Conservation (phyloP, 2,888 invertebrate genomes). For the Xestoiulus laeticollis region DNA sequence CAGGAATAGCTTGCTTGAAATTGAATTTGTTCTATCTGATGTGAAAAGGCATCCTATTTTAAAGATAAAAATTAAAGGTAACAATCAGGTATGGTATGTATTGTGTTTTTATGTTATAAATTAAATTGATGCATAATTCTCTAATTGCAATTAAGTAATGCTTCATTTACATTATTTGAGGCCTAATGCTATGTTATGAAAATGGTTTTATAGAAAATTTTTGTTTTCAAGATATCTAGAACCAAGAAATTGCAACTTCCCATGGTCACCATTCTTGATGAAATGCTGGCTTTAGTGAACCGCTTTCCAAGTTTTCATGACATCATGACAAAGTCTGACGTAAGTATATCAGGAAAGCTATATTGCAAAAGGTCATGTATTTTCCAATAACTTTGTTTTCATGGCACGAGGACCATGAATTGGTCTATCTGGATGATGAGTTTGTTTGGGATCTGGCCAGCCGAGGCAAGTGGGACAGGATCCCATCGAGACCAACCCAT, state of each 20-base stretch:
- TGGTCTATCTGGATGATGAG: too few species aligned
- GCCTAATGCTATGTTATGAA: not conserved
- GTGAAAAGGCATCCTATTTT: not conserved
- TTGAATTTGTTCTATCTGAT: not conserved
- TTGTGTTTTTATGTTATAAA: too few species aligned
- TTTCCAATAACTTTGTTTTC: too few species aligned
- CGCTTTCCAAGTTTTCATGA: not conserved
- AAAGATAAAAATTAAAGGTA: not conserved
- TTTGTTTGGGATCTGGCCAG: too few species aligned
- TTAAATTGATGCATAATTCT: too few species aligned
- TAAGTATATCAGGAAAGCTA: not conserved
- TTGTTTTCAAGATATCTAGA: not conserved
- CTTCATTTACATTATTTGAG: not conserved
- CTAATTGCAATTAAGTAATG: not conserved
- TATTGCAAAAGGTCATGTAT: too few species aligned
- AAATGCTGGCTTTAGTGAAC: not conserved
- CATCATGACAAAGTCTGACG: not conserved
- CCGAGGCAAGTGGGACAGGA: too few species aligned
- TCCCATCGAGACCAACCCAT: too few species aligned
- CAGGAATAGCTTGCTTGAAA: not conserved
- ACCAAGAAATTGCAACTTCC: not conserved
- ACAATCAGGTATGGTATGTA: not conserved
- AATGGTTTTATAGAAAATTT: not conserved
- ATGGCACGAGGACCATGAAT: too few species aligned
- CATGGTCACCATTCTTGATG: constrained; percentile 1